Base-by-base conservation (phyloP, 1,140 invertebrate genomes). In the Calephelis nemesis region DNA sequence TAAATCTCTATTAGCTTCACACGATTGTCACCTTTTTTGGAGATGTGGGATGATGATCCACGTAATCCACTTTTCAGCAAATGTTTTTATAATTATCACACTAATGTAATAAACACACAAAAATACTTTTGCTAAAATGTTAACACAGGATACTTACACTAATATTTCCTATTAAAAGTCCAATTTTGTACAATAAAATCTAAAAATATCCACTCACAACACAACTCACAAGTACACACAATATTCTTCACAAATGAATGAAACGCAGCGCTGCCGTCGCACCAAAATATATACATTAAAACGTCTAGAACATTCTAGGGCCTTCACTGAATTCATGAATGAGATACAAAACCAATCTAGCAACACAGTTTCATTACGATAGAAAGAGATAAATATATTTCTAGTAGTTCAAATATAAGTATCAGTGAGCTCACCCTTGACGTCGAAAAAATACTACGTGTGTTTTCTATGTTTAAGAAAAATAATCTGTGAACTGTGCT, bases 201-300 rank as follows among this genome's bases (percentile, higher is more conserved):
- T 68, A 74, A 83, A 78, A 79, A 84, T 75, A 78, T 82, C 72
- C 82, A 83, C 80, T 69, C 85, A 87, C 82, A 78, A 86, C 84
- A 90, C 84, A 79, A 85, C 67, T 83, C 78, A 82, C 82, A 84
- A 84, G 79, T 81, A 85, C 79, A 88, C 89, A 81, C 80, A 78
- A 76, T 79, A 74, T 82, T 84, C 76, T 88, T 88, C 83, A 84
- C 79, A 83, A 84, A 82, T 87, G 85, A 90, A 91, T 91, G 85
- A 92, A 92, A 88, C 91, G 84, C 73, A 79, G 78, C 84, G 85
- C 83, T 75, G 74, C 74, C 78, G 85, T 87, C 87, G 88, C 88
- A 81, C 82, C 83, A 90, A 88, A 92, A 87, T 92, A 92, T 92
- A 92, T 92, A 92, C 87, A 89, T 84, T 84, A 91, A 91, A 91